Evolutionary conservation across 1,140 invertebrate species (phyloP).

Genomic region (Armadillidium nasatum): DNA sequence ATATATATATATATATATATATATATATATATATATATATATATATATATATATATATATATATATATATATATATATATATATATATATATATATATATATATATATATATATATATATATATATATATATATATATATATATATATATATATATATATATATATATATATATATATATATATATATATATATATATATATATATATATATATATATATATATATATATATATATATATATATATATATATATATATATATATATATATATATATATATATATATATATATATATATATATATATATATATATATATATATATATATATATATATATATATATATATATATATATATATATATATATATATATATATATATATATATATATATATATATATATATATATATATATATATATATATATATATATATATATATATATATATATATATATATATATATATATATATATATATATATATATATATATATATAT

Average conservation of each 20-base stretch:
- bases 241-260: constrained; percentile 18
- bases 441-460: constrained; percentile 19
- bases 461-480: constrained; percentile 10
- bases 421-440: constrained; percentile 15
- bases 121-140: constrained; percentile 5
- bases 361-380: not conserved
- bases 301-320: too few species aligned
- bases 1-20: too few species aligned
- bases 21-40: too few species aligned
- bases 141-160: constrained; percentile 12
- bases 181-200: constrained; percentile 18
- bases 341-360: constrained; percentile 1
- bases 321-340: constrained; percentile 6
- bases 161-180: constrained; percentile 18
- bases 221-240: constrained; percentile 11
- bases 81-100: not conserved
- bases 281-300: too few species aligned
- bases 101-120: not conserved
- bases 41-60: not conserved
- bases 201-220: constrained; percentile 10
- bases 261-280: constrained; percentile 20
- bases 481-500: constrained; percentile 16
- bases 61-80: constrained; percentile 13
- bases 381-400: not conserved
- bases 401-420: constrained; percentile 12